Conservation (phyloP, 35 echinoderm and acorn worm genomes). For the Nesometra sesokonis region DNA sequence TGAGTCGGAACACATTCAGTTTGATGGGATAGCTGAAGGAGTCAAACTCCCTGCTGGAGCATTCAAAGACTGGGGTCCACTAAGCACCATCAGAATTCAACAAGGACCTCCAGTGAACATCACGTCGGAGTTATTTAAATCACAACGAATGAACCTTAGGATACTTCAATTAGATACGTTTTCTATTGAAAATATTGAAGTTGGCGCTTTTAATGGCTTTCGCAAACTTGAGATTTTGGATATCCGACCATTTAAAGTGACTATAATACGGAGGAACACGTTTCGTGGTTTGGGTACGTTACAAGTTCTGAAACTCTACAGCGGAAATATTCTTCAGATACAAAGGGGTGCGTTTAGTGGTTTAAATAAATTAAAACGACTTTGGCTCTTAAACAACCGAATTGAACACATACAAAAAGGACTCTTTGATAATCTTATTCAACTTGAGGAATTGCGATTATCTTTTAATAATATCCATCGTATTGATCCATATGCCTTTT, state of each 20-base stretch:
- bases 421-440: not conserved
- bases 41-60: not conserved
- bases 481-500: not conserved
- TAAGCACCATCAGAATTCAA: not conserved
- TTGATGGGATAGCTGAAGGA: not conserved
- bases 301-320: not conserved
- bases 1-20: not conserved
- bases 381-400: not conserved
- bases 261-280: not conserved
- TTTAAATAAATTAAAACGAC: not conserved
- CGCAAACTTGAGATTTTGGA: not conserved
- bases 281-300: not conserved
- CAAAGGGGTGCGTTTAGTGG: conserved; percentile 1
- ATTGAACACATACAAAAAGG: not conserved
- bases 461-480: not conserved
- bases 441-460: not conserved
- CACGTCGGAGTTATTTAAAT: not conserved
- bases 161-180: not conserved
- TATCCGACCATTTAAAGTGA: not conserved
- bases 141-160: not conserved
- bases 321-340: not conserved
- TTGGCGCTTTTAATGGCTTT: not conserved
- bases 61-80: not conserved
- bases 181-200: not conserved
- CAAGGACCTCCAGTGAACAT: not conserved